These are phyloP conservation scores for Coleophora flavipennella DNA, from an alignment of 2,888 invertebrate species.

Conservation along the genomic window DNA sequence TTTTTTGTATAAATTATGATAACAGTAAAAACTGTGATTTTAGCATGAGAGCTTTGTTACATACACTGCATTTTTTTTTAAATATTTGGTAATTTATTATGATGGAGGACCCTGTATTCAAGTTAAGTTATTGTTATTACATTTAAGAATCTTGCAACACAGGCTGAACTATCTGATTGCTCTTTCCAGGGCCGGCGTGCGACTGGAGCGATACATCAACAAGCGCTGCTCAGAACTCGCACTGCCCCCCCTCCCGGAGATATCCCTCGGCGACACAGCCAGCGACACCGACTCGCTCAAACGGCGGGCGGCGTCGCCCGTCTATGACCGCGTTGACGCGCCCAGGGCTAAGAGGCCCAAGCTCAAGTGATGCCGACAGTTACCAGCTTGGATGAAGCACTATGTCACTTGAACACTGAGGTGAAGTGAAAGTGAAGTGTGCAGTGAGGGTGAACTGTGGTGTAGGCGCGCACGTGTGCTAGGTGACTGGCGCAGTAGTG, in stretches of 20 bases:
- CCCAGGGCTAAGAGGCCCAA: constrained; percentile 34
- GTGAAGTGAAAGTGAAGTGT: background rate
- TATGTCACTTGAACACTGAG: constrained; percentile 35
- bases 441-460: background rate
- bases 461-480: too few species aligned
- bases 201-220: constrained; percentile 80
- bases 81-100: too few species aligned
- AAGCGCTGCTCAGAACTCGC: constrained; percentile 80
- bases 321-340: constrained; percentile 19
- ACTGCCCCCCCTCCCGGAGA: constrained; percentile 61
- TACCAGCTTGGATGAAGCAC: constrained; percentile 27
- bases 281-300: constrained; percentile 7
- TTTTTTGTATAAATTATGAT: too few species aligned
- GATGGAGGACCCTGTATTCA: too few species aligned
- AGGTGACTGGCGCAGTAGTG: too few species aligned
- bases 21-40: too few species aligned
- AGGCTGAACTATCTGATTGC: too few species aligned
- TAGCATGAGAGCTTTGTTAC: too few species aligned
- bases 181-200: constrained; percentile 79
- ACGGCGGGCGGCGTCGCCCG: constrained; percentile 19
- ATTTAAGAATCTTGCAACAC: too few species aligned
- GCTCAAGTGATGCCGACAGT: constrained; percentile 38
- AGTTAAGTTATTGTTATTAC: too few species aligned
- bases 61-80: too few species aligned
- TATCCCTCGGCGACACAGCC: constrained; percentile 26